Evolutionary conservation across 2,113 vertebrate genomes (phyloP).

Genomic region (Girardinichthys multiradiatus): DNA sequence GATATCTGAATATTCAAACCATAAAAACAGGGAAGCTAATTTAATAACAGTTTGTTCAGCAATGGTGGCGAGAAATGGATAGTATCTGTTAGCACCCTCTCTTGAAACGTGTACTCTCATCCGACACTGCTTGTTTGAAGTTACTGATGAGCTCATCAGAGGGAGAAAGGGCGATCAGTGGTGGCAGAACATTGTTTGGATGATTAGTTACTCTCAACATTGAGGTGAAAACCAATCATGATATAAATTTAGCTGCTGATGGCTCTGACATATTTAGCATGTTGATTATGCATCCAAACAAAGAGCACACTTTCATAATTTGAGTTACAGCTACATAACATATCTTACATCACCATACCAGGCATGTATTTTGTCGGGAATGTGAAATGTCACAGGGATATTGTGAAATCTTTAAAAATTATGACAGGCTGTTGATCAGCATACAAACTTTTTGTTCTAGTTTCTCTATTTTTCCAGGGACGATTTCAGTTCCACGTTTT

Average conservation of each 20-base stretch:
- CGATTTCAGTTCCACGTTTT: conserved; percentile 60
- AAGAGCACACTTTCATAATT: conserved; percentile 30
- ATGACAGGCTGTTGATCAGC: background rate
- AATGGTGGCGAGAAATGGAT: conserved; percentile 25
- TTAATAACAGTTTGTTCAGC: conserved; percentile 49
- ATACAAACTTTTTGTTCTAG: conserved; percentile 14
- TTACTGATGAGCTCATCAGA: conserved; percentile 75
- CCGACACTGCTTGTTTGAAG: conserved; percentile 73
- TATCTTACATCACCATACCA: conserved; percentile 3
- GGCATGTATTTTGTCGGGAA: conserved; percentile 11
- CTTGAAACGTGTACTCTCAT: conserved; percentile 57
- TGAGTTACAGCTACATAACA: conserved; percentile 33
- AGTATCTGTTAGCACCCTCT: conserved; percentile 60
- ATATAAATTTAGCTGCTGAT: background rate
- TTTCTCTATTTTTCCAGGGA: conserved; percentile 16
- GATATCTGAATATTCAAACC: conserved; percentile 63
- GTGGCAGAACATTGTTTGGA: conserved; percentile 58
- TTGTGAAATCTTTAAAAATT: conserved; percentile 45
- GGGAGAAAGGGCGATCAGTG: conserved; percentile 61
- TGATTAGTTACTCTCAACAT: conserved; percentile 36
- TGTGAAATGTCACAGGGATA: conserved; percentile 11
- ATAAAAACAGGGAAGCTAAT: conserved; percentile 50
- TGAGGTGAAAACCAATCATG: conserved; percentile 24
- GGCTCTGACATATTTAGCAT: background rate
- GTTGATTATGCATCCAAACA: conserved; percentile 32